Percentiles rank a stretch among this genome's conserved stretches.
Conservation (phyloP, 1,140 invertebrate species). For the Platorchestia sp. region DNA sequence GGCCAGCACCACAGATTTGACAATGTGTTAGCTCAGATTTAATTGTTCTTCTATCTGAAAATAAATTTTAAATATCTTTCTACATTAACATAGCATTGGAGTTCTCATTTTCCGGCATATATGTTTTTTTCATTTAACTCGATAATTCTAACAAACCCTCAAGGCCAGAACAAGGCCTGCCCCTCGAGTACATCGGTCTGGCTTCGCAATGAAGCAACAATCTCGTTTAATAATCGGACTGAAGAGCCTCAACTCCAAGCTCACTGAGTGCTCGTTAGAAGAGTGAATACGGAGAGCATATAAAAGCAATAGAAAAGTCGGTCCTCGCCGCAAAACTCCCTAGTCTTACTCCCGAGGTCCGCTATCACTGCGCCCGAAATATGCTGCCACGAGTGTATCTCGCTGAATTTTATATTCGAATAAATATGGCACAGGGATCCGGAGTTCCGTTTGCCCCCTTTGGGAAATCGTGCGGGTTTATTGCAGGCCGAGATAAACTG, state of each 20-base stretch:
- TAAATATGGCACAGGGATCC: constrained; percentile 55
- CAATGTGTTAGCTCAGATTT: too few relatives aligned
- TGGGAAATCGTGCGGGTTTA: constrained; percentile 55
- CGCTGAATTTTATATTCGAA: constrained; percentile 55
- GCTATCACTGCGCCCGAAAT: constrained; percentile 46
- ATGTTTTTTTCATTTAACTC: neutral
- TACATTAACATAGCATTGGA: too few relatives aligned
- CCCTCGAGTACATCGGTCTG: neutral
- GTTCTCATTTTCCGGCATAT: too few relatives aligned
- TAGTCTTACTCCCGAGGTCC: neutral
- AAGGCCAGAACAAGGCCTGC: neutral
- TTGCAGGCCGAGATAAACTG: constrained; percentile 48
- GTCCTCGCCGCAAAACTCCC: constrained; percentile 24
- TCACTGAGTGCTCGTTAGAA: constrained; percentile 39
- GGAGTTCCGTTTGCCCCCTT: constrained; percentile 54
- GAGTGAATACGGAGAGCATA: constrained; percentile 24
- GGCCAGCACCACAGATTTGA: too few relatives aligned
- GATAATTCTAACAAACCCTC: neutral
- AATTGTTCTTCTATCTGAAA: too few relatives aligned
- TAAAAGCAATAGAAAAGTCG: constrained; percentile 42
- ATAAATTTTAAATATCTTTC: too few relatives aligned
- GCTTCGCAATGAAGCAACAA: neutral
- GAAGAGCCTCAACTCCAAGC: neutral
- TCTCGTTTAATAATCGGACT: neutral
- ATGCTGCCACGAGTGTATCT: constrained; percentile 51